Percentiles rank a stretch among this genome's conserved stretches.
These are phyloP conservation scores for Zoanthus sociatus DNA, from an alignment of 92 coral and sea anemone genomes.

Conservation along the genomic window DNA sequence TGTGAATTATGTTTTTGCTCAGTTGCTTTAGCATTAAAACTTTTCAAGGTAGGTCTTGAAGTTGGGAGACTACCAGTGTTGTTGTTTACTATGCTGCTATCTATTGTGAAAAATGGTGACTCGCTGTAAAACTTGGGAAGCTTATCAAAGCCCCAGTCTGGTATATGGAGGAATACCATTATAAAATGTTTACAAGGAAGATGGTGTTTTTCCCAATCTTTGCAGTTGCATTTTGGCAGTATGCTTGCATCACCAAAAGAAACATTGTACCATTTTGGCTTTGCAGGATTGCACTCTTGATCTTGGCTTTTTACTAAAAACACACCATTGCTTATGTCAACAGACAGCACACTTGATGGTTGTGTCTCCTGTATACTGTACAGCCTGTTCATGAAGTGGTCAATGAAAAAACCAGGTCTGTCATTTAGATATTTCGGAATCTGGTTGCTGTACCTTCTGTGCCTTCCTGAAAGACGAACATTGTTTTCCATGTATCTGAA, in stretches of 20 bases:
- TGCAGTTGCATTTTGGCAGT: slow-evolving; percentile 50
- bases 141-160: slow-evolving; percentile 47
- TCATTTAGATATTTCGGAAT: neutral
- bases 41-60: too few relatives aligned
- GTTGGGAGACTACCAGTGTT: neutral
- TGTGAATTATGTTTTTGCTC: too few relatives aligned
- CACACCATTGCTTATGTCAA: neutral
- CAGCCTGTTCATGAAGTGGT: neutral
- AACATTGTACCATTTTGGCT: neutral
- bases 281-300: neutral
- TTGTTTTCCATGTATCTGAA: neutral
- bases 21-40: too few relatives aligned
- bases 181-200: slow-evolving; percentile 66
- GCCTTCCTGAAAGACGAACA: neutral
- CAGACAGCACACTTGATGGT: neutral
- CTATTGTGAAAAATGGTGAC: slow-evolving; percentile 54
- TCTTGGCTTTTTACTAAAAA: neutral
- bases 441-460: slow-evolving; percentile 9
- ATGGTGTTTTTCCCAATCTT: slow-evolving; percentile 57
- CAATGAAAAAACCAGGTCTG: neutral
- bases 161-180: slow-evolving; percentile 25
- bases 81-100: slow-evolving; percentile 10
- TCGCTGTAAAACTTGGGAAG: slow-evolving; percentile 40
- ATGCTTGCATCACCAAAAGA: slow-evolving; percentile 41
- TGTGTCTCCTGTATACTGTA: neutral